phyloP scores from a whole-genome alignment of 2,888 invertebrate genomes.

The Leptinotarsa juncta region DNA sequence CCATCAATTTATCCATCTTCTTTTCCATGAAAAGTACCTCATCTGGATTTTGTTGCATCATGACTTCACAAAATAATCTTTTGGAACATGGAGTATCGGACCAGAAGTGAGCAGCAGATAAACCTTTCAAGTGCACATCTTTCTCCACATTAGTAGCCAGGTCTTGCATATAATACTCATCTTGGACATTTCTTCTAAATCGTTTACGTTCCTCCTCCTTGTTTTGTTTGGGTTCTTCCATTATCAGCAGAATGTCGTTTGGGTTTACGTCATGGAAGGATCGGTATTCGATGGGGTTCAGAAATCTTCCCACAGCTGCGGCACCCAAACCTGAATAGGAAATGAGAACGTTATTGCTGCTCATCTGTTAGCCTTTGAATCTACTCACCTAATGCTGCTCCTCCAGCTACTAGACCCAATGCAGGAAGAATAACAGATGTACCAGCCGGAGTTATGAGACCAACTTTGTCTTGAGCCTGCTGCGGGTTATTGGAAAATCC shows the following conservation, averaged over 20 bases:
- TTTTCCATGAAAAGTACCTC: constrained; percentile 82
- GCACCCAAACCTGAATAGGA: constrained; percentile 74
- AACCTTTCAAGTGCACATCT: constrained; percentile 54
- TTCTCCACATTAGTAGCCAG: constrained; percentile 58
- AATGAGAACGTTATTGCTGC: not conserved
- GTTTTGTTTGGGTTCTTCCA: constrained; percentile 51
- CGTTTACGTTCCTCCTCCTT: constrained; percentile 47
- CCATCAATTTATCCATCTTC: constrained; percentile 79
- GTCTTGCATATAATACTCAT: constrained; percentile 62
- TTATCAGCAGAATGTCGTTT: constrained; percentile 58
- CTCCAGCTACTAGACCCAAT: constrained; percentile 82
- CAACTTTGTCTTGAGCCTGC: constrained; percentile 74
- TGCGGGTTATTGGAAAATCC: constrained; percentile 69
- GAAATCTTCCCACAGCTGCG: constrained; percentile 79
- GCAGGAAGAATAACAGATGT: constrained; percentile 79
- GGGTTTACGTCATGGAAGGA: constrained; percentile 50
- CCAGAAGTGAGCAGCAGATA: constrained; percentile 69
- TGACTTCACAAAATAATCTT: constrained; percentile 80
- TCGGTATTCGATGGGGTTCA: constrained; percentile 64
- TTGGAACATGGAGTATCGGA: constrained; percentile 83
- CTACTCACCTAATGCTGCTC: constrained; percentile 74
- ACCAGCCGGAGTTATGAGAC: constrained; percentile 70
- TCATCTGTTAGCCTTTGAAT: not conserved
- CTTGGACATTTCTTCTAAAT: constrained; percentile 62
- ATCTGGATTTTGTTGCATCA: constrained; percentile 77